phyloP scores from a whole-genome alignment of 2,797 vertebrate species.

The Channallabes apus region DNA sequence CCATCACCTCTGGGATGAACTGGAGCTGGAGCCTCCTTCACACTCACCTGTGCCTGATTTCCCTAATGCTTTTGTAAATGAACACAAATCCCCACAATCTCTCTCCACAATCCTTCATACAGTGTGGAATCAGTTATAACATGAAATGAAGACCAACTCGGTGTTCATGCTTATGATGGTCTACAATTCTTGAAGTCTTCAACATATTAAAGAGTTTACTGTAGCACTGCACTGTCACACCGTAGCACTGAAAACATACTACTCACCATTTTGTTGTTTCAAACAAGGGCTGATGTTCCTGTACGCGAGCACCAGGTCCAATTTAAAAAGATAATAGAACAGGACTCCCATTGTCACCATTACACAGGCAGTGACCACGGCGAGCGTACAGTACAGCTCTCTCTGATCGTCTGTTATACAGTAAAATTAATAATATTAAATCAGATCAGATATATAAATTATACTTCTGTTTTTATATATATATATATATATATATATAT shows the following conservation, averaged over 20 bases:
- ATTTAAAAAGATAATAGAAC: slow-evolving; percentile 48
- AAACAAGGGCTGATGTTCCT: slow-evolving; percentile 58
- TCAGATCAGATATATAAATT: neutral
- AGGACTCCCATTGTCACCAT: slow-evolving; percentile 40
- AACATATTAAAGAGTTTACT: neutral
- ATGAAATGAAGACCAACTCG: neutral
- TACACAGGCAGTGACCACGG: slow-evolving; percentile 37
- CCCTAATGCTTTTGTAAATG: neutral
- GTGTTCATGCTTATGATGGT: neutral
- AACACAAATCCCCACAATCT: neutral
- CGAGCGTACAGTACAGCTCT: slow-evolving; percentile 36
- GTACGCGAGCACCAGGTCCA: slow-evolving; percentile 66
- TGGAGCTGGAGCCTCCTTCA: neutral
- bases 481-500: too few relatives aligned
- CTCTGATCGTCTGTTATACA: slow-evolving; percentile 57
- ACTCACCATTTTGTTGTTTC: slow-evolving; percentile 54
- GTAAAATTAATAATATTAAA: neutral
- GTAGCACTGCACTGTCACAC: neutral
- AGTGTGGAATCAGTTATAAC: neutral
- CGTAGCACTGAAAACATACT: neutral
- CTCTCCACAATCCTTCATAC: neutral
- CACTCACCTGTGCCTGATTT: neutral
- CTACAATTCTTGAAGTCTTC: neutral
- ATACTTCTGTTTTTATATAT: neutral
- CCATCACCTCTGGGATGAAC: too few relatives aligned